phyloP scores from a whole-genome alignment of 2,888 invertebrate genomes.

The Neria commutata region DNA sequence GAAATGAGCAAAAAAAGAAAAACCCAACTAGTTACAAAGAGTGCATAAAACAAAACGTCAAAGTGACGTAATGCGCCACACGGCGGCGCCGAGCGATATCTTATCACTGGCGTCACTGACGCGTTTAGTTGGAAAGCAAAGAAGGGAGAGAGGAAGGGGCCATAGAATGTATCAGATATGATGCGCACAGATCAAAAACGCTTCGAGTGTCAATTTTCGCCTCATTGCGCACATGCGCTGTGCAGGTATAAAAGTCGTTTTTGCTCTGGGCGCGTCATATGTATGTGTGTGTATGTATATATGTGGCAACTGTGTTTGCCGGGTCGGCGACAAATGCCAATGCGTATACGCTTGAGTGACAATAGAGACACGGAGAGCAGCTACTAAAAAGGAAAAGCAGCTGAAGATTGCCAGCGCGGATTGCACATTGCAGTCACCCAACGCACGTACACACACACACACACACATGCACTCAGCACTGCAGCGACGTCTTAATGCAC shows the following conservation, averaged over 20 bases:
- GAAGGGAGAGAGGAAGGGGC: not conserved
- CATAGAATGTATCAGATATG: not conserved
- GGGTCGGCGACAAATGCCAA: not conserved
- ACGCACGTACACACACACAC: not conserved
- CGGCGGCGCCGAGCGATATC: constrained; percentile 43
- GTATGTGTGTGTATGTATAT: no score
- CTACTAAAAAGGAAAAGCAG: not conserved
- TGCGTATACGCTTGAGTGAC: not conserved
- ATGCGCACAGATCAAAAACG: no score
- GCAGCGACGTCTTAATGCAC: not conserved
- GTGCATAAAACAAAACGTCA: no score
- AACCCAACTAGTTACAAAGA: no score
- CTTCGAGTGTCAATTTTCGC: no score
- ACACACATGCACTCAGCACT: not conserved
- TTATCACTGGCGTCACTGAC: constrained; percentile 37
- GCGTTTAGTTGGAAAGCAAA: not conserved
- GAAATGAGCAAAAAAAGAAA: not conserved
- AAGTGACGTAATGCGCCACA: constrained; percentile 32
- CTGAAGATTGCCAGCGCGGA: not conserved
- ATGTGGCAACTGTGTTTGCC: not conserved
- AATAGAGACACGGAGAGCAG: not conserved
- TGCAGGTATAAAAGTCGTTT: no score
- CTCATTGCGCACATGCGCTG: no score
- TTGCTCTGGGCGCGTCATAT: no score
- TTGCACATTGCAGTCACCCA: not conserved